Evolutionary conservation across 2,797 vertebrate species (phyloP), one percentile per base, ranked within the genome.

Genomic region (Falco cherrug): DNA sequence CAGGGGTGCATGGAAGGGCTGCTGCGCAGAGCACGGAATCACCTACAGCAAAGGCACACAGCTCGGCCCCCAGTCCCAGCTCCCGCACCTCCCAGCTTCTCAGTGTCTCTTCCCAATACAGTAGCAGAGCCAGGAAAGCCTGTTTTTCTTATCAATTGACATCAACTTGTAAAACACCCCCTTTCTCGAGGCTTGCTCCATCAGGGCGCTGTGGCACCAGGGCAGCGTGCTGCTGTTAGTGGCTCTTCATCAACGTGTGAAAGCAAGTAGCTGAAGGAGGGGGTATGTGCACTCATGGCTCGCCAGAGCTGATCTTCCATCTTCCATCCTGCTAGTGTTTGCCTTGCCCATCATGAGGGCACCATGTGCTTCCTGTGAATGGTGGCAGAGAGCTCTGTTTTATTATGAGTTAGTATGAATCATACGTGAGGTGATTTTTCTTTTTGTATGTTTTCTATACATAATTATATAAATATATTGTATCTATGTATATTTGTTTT

Each of bases 51-150:
- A 47, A 60, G 24, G 53, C 29, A 82, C 54, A n/a, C 25, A 20
- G 13, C 53, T 15, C 13, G 12, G 26, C 26, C n/a, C 21, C 53
- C 35, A 50, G 82, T 43, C 28, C 51, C 48, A 48, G 41, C 25
- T 83, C 17, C 35, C 0, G 0, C 25, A 41, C 53, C n/a, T 64
- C 25, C 29, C 0, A 0, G 50, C 56, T 50, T 56, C 48, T 54
- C 4, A 0, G 10, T 2, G 4, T 48, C 18, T 48, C 33, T 51
- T 69, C 77, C 43, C 18, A 41, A 7, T 56, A 19, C 8, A 45
- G 48, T 43, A 21, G 37, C 35, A 63, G 64, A 63, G 64, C 33
- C 57, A 26, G 50, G 59, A 59, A 37, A 64, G 45, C 29, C 16
- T 39, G 45, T 29, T 83, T 11, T n/a, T 41, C 13, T 63, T 64